Evolutionary conservation across 1,140 invertebrate species (phyloP).

Genomic region (Oedothorax gibbosus): DNA sequence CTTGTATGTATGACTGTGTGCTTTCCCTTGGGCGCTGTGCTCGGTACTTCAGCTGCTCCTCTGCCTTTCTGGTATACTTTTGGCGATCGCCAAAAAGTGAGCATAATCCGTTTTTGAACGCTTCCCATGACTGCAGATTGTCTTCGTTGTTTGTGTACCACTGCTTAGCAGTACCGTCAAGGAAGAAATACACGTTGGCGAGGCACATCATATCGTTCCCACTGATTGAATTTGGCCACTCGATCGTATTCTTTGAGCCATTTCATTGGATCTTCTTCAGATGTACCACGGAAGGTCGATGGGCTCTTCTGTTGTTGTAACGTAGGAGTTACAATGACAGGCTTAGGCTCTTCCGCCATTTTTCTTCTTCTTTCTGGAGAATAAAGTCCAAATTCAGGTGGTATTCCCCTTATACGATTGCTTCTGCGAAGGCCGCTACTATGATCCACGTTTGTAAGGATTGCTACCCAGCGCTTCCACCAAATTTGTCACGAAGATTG

Average conservation of each 20-base stretch:
- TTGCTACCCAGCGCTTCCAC: neutral
- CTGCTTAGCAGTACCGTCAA: neutral
- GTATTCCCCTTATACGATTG: slow-evolving; percentile 7
- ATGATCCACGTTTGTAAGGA: neutral
- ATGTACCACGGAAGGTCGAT: neutral
- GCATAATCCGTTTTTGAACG: slow-evolving; percentile 2
- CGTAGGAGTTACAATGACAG: neutral
- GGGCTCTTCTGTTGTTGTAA: neutral
- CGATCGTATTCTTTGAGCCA: slow-evolving; percentile 11
- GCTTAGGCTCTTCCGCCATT: slow-evolving; percentile 1
- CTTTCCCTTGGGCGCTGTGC: neutral
- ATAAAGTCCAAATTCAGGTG: neutral
- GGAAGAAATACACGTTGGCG: slow-evolving; percentile 6
- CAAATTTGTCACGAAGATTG: neutral
- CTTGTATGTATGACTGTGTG: neutral
- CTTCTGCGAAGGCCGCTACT: neutral
- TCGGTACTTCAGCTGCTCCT: slow-evolving; percentile 5
- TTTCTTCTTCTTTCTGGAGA: neutral
- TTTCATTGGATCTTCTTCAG: neutral
- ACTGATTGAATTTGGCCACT: slow-evolving; percentile 11
- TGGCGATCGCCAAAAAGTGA: neutral
- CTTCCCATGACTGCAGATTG: neutral
- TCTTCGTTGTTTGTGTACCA: neutral
- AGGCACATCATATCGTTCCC: neutral
- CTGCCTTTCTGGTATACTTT: neutral